Percentiles rank a stretch among this genome's conserved stretches.
Evolutionary conservation across 2,888 invertebrate species (phyloP).

Genomic region (Neoaliturus tenellus): DNA sequence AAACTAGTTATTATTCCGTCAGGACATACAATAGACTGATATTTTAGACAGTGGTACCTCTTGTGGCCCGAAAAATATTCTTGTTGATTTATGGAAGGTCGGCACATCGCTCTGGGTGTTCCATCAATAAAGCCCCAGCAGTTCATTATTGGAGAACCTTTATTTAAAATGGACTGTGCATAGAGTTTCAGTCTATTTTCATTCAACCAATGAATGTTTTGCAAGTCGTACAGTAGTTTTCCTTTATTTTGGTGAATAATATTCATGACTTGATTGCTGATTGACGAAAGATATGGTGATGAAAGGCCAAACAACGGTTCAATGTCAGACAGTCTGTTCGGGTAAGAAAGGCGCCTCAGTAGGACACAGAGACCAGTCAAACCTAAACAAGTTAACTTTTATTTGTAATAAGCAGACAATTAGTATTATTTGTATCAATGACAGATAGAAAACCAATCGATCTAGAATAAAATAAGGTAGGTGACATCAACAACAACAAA

Average conservation of each 20-base stretch:
- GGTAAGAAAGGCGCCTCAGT: constrained; percentile 36
- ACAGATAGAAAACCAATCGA: too few species aligned
- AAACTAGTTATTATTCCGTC: constrained; percentile 41
- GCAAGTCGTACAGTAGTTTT: constrained; percentile 13
- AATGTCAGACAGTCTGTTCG: constrained; percentile 30
- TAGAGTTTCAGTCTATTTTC: constrained; percentile 2
- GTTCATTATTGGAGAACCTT: too few species aligned
- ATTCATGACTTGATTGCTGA: background rate
- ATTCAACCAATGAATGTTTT: background rate
- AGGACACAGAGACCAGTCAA: background rate
- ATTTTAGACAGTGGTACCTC: constrained; percentile 53
- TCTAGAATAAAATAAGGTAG: too few species aligned
- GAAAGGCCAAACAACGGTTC: constrained; percentile 32
- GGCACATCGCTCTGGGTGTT: too few species aligned
- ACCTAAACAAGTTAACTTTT: too few species aligned
- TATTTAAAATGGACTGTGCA: too few species aligned
- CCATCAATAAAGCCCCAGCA: too few species aligned
- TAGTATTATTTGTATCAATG: too few species aligned
- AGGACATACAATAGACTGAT: constrained; percentile 36
- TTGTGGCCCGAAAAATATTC: constrained; percentile 49
- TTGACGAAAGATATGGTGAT: background rate
- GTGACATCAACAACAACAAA: too few species aligned
- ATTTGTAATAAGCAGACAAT: too few species aligned
- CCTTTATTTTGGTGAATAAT: background rate
- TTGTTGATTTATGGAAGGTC: too few species aligned